A percentile compares a stretch with the other conserved stretches of the same genome.
phyloP scores from a whole-genome alignment of 2,113 vertebrate species.

The Heptranchias perlo region DNA sequence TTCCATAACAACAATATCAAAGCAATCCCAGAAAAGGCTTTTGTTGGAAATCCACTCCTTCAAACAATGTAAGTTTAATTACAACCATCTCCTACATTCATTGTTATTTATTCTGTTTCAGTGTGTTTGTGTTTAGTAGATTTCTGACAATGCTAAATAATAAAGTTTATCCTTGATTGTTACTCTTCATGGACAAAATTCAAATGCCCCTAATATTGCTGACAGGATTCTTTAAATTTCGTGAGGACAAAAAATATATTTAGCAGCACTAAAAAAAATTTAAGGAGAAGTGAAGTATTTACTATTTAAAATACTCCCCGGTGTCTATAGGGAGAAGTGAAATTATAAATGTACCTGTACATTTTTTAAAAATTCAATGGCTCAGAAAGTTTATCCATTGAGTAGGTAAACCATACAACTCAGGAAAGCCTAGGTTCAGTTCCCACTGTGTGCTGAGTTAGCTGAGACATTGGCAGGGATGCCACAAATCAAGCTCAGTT shows the following conservation, averaged over 20 bases:
- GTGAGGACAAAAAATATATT: not conserved
- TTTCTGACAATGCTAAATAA: not conserved
- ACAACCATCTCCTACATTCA: not conserved
- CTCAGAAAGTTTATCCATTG: not conserved
- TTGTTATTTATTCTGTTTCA: not conserved
- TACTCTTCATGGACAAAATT: not conserved
- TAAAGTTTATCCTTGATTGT: not conserved
- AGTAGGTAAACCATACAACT: not conserved
- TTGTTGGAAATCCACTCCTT: conserved; percentile 84
- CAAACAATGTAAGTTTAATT: conserved; percentile 81
- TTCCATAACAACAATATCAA: conserved; percentile 96
- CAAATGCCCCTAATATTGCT: not conserved
- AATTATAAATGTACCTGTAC: not conserved
- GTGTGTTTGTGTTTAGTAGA: not conserved
- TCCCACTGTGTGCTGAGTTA: not conserved
- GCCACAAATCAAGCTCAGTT: not conserved
- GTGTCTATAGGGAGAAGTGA: not conserved
- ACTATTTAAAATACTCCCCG: not conserved
- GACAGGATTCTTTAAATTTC: not conserved
- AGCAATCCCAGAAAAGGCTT: conserved; percentile 88
- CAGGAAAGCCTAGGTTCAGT: not conserved
- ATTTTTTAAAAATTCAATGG: not conserved
- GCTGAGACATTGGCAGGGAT: not conserved
- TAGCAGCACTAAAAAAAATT: not conserved
- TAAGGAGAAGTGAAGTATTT: not conserved